A percentile compares a stretch with the other conserved stretches of the same genome.
These are phyloP conservation scores for Wiebesia pumilae DNA, from an alignment of 1,140 invertebrate species.

Conservation along the genomic window DNA sequence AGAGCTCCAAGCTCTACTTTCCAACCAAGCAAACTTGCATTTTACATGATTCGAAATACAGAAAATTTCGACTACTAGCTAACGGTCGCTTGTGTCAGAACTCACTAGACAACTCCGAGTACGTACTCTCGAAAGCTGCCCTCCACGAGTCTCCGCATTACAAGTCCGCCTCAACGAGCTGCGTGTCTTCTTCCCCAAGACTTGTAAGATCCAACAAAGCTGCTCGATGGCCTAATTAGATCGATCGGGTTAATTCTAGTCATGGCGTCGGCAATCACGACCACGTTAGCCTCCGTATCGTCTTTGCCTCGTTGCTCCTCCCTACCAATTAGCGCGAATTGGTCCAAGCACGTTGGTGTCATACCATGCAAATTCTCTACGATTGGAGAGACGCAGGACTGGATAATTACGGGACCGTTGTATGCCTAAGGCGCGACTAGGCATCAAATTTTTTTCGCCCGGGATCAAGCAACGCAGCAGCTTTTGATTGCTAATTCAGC, in stretches of 20 bases:
- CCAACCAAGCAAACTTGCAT: not conserved
- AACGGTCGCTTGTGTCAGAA: not conserved
- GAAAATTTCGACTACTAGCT: not conserved
- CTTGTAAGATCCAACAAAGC: not conserved
- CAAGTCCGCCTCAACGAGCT: too few species aligned
- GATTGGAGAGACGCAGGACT: not conserved
- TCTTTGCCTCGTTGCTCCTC: not conserved
- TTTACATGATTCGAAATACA: slow-evolving; percentile 3
- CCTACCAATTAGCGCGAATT: not conserved
- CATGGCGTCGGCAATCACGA: not conserved
- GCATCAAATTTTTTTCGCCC: too few species aligned
- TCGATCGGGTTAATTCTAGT: slow-evolving; percentile 7
- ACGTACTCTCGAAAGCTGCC: not conserved
- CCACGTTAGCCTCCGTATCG: not conserved
- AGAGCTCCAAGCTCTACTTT: not conserved
- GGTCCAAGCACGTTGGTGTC: not conserved
- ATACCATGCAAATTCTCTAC: not conserved
- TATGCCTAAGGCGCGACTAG: too few species aligned
- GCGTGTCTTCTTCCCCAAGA: not conserved
- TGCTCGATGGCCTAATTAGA: not conserved
- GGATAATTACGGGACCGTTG: not conserved
- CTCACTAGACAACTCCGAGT: not conserved
- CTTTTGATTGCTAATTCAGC: slow-evolving; percentile 11
- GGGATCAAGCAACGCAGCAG: not conserved
- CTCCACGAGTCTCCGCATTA: too few species aligned